Conservation (phyloP, 2,797 vertebrate species). For the Phyllotis vaccarum region DNA sequence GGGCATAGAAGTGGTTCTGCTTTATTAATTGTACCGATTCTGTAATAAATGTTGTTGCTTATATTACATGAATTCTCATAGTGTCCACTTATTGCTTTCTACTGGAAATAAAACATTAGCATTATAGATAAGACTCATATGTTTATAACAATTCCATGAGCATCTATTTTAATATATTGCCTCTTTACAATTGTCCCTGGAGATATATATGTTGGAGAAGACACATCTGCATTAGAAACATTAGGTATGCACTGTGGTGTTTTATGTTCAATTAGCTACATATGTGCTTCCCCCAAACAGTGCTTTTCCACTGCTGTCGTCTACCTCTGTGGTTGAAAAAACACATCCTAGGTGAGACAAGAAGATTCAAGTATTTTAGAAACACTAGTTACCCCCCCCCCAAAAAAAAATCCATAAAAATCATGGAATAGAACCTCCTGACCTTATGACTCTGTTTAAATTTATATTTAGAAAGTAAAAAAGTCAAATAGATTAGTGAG, state of each 20-base stretch:
- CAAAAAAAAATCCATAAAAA: conserved; percentile 56
- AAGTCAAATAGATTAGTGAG: conserved; percentile 23
- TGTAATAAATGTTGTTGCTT: conserved; percentile 72
- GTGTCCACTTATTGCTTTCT: conserved; percentile 73
- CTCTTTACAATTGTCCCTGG: conserved; percentile 90
- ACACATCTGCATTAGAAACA: conserved; percentile 93
- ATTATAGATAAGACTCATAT: conserved; percentile 86
- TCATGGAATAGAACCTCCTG: conserved; percentile 61
- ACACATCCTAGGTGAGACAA: conserved; percentile 79
- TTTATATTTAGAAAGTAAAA: conserved; percentile 48
- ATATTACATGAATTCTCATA: conserved; percentile 79
- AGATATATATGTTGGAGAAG: conserved; percentile 93
- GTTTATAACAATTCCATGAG: conserved; percentile 88
- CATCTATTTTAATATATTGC: conserved; percentile 91
- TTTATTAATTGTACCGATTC: conserved; percentile 62
- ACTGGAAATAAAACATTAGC: conserved; percentile 71
- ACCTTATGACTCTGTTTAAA: conserved; percentile 47
- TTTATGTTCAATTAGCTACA: conserved; percentile 91
- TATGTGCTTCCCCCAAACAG: conserved; percentile 89
- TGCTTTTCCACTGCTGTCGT: conserved; percentile 89
- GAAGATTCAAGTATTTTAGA: conserved; percentile 72
- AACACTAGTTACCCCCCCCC: conserved; percentile 61
- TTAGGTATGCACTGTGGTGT: conserved; percentile 91
- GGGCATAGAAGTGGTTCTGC: conserved; percentile 37
- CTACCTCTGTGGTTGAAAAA: conserved; percentile 88